phyloP scores from a whole-genome alignment of 2,888 invertebrate species.

The Eremobia ochroleuca region DNA sequence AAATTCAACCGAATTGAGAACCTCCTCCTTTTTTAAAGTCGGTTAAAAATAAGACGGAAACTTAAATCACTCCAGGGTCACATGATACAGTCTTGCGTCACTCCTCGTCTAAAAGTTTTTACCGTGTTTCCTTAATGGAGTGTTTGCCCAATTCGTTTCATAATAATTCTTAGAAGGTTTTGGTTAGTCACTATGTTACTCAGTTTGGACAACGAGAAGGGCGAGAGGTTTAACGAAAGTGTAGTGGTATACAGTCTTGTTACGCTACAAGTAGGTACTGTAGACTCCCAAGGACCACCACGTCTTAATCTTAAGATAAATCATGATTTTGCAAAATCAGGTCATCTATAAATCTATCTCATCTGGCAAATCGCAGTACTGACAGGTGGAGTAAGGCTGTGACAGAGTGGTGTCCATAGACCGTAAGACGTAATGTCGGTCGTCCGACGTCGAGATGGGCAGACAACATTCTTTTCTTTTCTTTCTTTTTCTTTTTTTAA shows the following conservation, averaged over 20 bases:
- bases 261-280: not conserved
- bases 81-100: slow-evolving; percentile 7
- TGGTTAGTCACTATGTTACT: slow-evolving; percentile 23
- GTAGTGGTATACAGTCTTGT: not conserved
- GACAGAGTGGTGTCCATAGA: no score
- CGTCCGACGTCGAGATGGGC: no score
- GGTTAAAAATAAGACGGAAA: slow-evolving; percentile 12
- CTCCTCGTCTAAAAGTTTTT: not conserved
- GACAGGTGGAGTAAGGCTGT: no score
- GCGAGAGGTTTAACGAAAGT: not conserved
- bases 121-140: slow-evolving; percentile 34
- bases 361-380: no score
- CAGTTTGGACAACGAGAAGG: not conserved
- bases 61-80: not conserved
- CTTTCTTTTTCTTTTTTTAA: no score
- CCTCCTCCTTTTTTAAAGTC: no score
- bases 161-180: slow-evolving; percentile 26
- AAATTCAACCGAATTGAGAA: no score
- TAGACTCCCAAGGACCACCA: not conserved
- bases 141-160: slow-evolving; percentile 29
- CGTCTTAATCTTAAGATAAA: not conserved
- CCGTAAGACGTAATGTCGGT: no score
- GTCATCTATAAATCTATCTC: not conserved
- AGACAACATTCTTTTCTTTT: no score
- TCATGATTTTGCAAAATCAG: not conserved